A percentile compares a stretch with the other conserved stretches of the same genome.
Conservation (phyloP, 2,797 vertebrate species). For the Pipistrellus nathusii region DNA sequence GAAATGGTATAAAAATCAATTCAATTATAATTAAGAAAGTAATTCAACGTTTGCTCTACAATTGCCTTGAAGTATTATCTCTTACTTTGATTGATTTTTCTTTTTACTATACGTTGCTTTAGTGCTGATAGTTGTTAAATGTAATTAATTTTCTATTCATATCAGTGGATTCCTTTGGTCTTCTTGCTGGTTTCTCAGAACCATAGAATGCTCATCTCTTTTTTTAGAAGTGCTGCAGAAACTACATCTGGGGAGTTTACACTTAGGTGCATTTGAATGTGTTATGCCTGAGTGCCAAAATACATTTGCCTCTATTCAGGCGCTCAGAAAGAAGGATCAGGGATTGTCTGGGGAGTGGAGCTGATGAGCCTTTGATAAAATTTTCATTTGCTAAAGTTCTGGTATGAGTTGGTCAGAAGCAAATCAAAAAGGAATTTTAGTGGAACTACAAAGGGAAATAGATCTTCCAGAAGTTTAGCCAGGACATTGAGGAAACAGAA, state of each 20-base stretch:
- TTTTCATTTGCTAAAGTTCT: slow-evolving; percentile 70
- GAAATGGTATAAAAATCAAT: slow-evolving; percentile 20
- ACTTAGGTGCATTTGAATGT: slow-evolving; percentile 69
- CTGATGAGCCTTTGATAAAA: slow-evolving; percentile 72
- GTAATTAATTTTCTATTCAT: slow-evolving; percentile 52
- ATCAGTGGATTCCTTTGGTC: slow-evolving; percentile 28
- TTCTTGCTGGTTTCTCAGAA: slow-evolving; percentile 41
- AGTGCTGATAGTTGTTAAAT: slow-evolving; percentile 13
- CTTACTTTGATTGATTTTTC: slow-evolving; percentile 39
- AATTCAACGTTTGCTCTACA: slow-evolving; percentile 22
- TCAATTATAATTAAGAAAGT: slow-evolving; percentile 9
- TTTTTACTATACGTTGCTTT: background rate
- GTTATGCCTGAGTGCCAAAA: slow-evolving; percentile 70
- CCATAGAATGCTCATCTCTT: slow-evolving; percentile 39
- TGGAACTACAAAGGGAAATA: slow-evolving; percentile 57
- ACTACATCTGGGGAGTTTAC: slow-evolving; percentile 55
- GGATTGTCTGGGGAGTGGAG: slow-evolving; percentile 67
- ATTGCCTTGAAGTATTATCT: background rate
- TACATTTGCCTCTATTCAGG: slow-evolving; percentile 70
- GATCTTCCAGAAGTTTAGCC: slow-evolving; percentile 26
- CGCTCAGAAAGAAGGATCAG: slow-evolving; percentile 47
- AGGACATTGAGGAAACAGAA: background rate
- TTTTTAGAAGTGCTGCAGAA: slow-evolving; percentile 57
- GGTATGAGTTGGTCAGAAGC: slow-evolving; percentile 50
- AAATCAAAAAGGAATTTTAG: slow-evolving; percentile 67